Evolutionary conservation across 2,888 invertebrate species (phyloP).

Genomic region (Agonopterix arenella): DNA sequence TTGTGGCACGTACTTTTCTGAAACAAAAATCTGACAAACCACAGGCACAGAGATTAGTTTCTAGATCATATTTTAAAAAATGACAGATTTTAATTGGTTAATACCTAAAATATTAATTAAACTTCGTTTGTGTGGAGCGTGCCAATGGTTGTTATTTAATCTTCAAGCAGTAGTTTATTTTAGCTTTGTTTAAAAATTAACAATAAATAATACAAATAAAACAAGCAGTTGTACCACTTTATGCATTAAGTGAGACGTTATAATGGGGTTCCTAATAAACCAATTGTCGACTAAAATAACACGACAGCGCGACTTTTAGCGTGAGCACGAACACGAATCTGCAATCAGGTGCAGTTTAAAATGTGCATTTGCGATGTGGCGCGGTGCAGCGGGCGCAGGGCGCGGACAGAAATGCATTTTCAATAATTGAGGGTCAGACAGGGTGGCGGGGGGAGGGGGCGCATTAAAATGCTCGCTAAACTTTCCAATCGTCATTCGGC

Average conservation of each 20-base stretch:
- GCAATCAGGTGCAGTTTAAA: constrained; percentile 75
- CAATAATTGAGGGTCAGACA: constrained; percentile 76
- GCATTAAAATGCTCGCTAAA: constrained; percentile 65
- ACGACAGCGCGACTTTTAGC: constrained; percentile 65
- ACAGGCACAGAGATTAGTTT: too few relatives aligned
- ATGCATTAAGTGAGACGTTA: not conserved
- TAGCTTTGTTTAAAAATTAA: too few relatives aligned
- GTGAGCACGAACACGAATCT: constrained; percentile 63
- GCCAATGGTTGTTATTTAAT: too few relatives aligned
- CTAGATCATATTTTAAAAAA: too few relatives aligned
- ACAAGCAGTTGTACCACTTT: too few relatives aligned
- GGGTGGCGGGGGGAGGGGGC: constrained; percentile 60
- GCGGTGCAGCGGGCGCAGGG: constrained; percentile 48
- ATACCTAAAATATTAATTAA: too few relatives aligned
- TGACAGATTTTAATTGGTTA: too few relatives aligned
- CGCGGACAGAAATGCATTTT: constrained; percentile 73
- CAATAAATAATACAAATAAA: too few relatives aligned
- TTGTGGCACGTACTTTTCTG: too few relatives aligned
- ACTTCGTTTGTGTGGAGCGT: too few relatives aligned
- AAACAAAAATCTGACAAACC: too few relatives aligned
- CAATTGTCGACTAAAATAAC: constrained; percentile 39
- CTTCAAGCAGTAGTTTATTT: too few relatives aligned
- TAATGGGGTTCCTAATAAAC: not conserved
- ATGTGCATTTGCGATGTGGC: constrained; percentile 74
- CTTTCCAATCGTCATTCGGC: constrained; percentile 46